Evolutionary conservation across 2,888 invertebrate species (phyloP).

Genomic region (Automeris io): DNA sequence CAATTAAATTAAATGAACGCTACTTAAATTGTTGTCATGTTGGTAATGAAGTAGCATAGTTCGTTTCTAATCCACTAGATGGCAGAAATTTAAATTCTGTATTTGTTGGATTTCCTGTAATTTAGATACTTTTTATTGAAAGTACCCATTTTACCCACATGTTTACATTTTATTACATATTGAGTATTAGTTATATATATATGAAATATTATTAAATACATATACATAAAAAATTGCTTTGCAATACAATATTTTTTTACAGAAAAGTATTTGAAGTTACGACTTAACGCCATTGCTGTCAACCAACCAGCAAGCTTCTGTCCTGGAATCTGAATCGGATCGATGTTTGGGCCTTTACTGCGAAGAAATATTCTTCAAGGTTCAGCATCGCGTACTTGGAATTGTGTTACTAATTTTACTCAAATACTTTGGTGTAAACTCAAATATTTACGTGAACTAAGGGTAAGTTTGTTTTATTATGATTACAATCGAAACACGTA

Average conservation of each 20-base stretch:
- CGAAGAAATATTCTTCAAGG: constrained; percentile 81
- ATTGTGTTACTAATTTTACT: constrained; percentile 79
- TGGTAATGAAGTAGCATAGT: background rate
- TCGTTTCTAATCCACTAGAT: background rate
- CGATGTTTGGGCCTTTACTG: constrained; percentile 82
- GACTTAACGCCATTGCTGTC: constrained; percentile 43
- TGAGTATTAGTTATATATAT: background rate
- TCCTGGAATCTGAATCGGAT: constrained; percentile 78
- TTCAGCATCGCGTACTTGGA: constrained; percentile 83
- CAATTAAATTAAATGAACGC: too few species aligned
- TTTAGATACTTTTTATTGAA: constrained; percentile 4
- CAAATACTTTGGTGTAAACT: constrained; percentile 80
- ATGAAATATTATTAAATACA: background rate
- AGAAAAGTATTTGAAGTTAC: constrained; percentile 28
- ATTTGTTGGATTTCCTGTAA: background rate
- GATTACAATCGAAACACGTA: constrained; percentile 29
- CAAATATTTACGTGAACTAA: constrained; percentile 69
- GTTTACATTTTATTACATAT: background rate
- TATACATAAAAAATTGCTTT: constrained; percentile 12
- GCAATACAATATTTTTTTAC: background rate
- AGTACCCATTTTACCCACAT: background rate
- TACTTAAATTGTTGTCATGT: background rate
- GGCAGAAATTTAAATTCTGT: background rate
- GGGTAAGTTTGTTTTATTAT: constrained; percentile 56
- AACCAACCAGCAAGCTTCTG: constrained; percentile 50